A percentile compares a stretch with the other conserved stretches of the same genome.
These are phyloP conservation scores for Corynorhinus townsendii DNA, from an alignment of 2,113 vertebrate species.

Conservation along the genomic window DNA sequence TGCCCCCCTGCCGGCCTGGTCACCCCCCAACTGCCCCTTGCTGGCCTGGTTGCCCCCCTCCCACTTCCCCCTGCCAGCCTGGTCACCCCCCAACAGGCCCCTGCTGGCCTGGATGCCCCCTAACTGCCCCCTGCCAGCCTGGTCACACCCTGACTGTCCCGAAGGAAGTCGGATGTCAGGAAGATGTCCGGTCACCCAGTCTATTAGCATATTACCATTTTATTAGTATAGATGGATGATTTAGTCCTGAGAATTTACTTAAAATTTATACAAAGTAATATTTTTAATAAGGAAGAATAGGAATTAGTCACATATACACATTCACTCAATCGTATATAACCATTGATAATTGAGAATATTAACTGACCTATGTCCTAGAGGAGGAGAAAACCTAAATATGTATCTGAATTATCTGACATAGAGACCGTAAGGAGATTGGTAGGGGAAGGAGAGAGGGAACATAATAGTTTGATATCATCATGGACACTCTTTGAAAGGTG, in stretches of 20 bases:
- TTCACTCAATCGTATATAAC: not conserved
- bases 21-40: too few species aligned
- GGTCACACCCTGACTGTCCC: too few species aligned
- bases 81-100: too few species aligned
- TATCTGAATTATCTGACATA: not conserved
- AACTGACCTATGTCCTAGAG: not conserved
- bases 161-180: too few species aligned
- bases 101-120: too few species aligned
- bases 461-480: not conserved
- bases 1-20: too few species aligned
- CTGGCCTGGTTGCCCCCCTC: too few species aligned
- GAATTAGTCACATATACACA: not conserved
- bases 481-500: not conserved
- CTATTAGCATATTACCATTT: too few species aligned
- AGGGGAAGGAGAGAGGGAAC: not conserved
- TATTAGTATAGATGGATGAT: not conserved
- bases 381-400: not conserved
- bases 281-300: not conserved
- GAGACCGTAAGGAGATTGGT: not conserved
- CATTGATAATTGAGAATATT: not conserved
- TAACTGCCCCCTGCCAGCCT: too few species aligned
- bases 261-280: not conserved
- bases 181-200: too few species aligned
- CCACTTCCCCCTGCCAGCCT: too few species aligned
- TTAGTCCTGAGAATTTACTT: not conserved